A percentile compares a stretch with the other conserved stretches of the same genome.
These are phyloP conservation scores for Aphidoletes aphidimyza DNA, from an alignment of 2,888 invertebrate genomes.

Conservation along the genomic window DNA sequence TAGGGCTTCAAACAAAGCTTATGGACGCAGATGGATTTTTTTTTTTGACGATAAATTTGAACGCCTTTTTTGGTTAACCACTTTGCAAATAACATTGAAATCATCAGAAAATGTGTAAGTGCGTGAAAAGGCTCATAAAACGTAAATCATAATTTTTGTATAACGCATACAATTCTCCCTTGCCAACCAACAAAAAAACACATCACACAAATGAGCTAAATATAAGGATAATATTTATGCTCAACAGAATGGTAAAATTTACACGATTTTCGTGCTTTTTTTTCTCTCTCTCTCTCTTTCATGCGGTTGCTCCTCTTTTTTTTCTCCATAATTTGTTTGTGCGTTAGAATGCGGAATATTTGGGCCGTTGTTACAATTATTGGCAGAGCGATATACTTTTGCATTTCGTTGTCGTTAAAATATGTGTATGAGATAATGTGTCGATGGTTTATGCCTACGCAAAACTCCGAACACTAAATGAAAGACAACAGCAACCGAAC, in stretches of 20 bases:
- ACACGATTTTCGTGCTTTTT: background rate
- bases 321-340: no score
- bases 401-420: background rate
- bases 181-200: no score
- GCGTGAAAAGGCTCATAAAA: constrained; percentile 24
- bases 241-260: background rate
- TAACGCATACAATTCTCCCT: background rate
- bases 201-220: background rate
- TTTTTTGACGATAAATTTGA: constrained; percentile 27
- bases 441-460: background rate
- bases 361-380: background rate
- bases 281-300: no score
- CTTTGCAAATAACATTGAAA: constrained; percentile 46
- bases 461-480: background rate
- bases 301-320: no score
- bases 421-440: background rate
- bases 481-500: background rate
- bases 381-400: background rate
- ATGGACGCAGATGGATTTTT: constrained; percentile 27
- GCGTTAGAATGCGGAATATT: no score
- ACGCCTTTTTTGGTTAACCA: constrained; percentile 34
- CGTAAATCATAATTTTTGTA: constrained; percentile 44
- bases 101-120: background rate
- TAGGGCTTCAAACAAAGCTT: background rate
- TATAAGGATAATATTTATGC: background rate